A percentile compares a stretch with the other conserved stretches of the same genome.
These are phyloP conservation scores for Cercopithecus mona DNA, from an alignment of 2,113 vertebrate genomes.

Conservation along the genomic window DNA sequence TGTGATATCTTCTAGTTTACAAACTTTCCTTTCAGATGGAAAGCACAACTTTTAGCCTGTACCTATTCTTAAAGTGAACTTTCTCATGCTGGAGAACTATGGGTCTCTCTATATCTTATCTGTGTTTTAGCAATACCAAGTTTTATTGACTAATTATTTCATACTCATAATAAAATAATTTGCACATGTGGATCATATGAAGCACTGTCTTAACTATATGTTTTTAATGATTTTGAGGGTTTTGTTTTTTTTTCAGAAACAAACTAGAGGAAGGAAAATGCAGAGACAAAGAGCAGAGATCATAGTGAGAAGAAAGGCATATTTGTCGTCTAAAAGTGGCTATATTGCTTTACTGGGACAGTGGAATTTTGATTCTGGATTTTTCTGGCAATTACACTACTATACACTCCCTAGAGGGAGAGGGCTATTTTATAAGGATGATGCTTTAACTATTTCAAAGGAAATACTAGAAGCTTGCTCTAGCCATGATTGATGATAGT, in stretches of 20 bases:
- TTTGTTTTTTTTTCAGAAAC: neutral
- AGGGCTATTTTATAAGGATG: slow-evolving; percentile 11
- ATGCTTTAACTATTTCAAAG: neutral
- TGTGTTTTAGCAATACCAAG: neutral
- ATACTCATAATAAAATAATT: neutral
- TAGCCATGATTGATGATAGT: slow-evolving; percentile 40
- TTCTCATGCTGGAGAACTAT: neutral
- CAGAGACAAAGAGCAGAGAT: neutral
- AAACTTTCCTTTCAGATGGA: neutral
- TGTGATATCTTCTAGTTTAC: neutral
- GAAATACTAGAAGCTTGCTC: neutral
- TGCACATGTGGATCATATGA: neutral
- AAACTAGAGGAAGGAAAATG: neutral
- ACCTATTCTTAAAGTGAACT: neutral
- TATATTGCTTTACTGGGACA: neutral
- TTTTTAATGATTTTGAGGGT: slow-evolving; percentile 3
- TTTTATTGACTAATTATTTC: neutral
- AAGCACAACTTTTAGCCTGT: neutral
- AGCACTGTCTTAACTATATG: neutral
- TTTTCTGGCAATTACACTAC: neutral
- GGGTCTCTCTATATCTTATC: neutral
- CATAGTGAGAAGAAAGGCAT: neutral
- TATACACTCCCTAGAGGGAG: neutral
- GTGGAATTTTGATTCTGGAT: neutral
- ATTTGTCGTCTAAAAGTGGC: neutral